phyloP scores from a whole-genome alignment of 1,140 invertebrate genomes.

The Samia ricini region DNA sequence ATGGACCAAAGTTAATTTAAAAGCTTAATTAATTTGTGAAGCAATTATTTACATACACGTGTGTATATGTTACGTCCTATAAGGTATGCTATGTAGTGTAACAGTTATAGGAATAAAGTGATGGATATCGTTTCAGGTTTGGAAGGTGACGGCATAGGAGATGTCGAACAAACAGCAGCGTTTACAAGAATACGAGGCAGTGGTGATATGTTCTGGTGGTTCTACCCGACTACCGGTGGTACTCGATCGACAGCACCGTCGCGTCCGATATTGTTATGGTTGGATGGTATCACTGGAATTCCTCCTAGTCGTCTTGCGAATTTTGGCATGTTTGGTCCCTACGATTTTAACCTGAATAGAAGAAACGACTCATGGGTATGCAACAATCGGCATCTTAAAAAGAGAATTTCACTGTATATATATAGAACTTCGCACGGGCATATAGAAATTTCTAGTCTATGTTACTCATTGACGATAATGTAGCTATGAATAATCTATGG shows the following conservation, averaged over 20 bases:
- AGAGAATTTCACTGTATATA: no score
- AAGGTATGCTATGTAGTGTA: no score
- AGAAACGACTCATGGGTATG: constrained; percentile 54
- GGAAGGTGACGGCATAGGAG: constrained; percentile 37
- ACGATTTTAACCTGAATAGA: constrained; percentile 47
- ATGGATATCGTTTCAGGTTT: constrained; percentile 38
- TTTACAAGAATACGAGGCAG: constrained; percentile 38
- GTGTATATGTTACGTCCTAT: no score
- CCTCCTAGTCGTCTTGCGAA: constrained; percentile 56
- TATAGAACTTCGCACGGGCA: no score
- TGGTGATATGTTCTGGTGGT: constrained; percentile 69
- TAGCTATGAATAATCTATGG: no score
- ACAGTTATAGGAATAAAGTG: no score
- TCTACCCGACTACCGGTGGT: constrained; percentile 35
- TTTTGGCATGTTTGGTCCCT: constrained; percentile 58
- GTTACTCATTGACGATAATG: no score
- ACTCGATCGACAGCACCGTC: background rate
- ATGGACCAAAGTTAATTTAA: no score
- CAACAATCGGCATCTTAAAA: background rate
- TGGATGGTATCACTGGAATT: constrained; percentile 50
- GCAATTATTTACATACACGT: no score
- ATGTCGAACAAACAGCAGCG: constrained; percentile 37
- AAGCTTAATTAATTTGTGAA: no score
- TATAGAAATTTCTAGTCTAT: no score
- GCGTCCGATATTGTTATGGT: constrained; percentile 50